Conservation (phyloP, 2,888 invertebrate genomes). For the Heliconius ethilla region DNA sequence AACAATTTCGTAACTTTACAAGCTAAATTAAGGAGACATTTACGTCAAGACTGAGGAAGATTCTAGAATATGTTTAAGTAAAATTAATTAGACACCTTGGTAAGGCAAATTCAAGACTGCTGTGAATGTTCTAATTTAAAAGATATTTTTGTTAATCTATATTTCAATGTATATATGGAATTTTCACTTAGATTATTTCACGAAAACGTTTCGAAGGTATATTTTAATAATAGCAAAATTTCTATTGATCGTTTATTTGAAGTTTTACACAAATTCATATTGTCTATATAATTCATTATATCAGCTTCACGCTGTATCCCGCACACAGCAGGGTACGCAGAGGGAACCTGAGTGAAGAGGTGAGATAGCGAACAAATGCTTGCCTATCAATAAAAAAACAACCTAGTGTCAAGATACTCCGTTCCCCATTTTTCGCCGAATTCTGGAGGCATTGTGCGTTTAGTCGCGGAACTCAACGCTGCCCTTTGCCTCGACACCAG, state of each 20-base stretch:
- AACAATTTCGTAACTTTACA: not conserved
- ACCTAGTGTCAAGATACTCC: not conserved
- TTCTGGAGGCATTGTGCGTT: not conserved
- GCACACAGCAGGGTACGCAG: too few species aligned
- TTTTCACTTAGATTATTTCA: too few species aligned
- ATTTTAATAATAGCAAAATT: too few species aligned
- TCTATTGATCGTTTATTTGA: too few species aligned
- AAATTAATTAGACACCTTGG: constrained; percentile 4
- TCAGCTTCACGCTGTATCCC: too few species aligned
- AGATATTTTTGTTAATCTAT: not conserved
- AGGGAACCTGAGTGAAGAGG: too few species aligned
- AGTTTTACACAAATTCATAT: too few species aligned
- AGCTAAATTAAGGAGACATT: not conserved
- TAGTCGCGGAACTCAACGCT: not conserved
- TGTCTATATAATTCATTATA: too few species aligned
- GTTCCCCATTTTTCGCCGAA: not conserved
- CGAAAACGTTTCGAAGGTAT: too few species aligned
- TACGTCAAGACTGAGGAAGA: not conserved
- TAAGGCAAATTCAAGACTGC: not conserved
- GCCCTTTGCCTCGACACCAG: not conserved
- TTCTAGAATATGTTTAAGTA: not conserved
- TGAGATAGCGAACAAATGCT: too few species aligned
- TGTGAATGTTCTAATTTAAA: not conserved
- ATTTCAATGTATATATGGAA: not conserved
- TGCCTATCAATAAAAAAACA: too few species aligned